Base-by-base conservation (phyloP, 2,888 invertebrate species). In the Dioctria rufipes region DNA sequence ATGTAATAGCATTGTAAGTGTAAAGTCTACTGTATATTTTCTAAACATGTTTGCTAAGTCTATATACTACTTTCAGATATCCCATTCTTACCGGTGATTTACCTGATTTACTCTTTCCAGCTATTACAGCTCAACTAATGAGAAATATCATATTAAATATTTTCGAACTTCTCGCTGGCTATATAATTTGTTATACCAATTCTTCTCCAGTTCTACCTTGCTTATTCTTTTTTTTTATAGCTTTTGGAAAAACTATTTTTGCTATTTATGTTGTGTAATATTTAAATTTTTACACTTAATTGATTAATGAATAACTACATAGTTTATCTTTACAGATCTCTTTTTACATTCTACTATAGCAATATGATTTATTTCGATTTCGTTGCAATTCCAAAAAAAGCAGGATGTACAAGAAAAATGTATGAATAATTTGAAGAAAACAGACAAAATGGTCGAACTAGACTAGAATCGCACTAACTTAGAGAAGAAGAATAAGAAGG, bases 1-100 rank as follows among this genome's bases (percentile, higher is more conserved):
- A 87, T 65, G 84, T 88, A 5, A 84, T 87, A 65, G 88, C 89
- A 13, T 84, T 88, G 88, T 88, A 81, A 86, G 88, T 85, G 6
- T 51, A 13, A n/a, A 43, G 25, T 63, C 40, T 39, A 6, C 37
- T 43, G 40, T 40, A 39, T 65, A 65, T 40, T n/a, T 60, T 13
- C 60, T n/a, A 3, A 9, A 51, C n/a, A 49, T 9, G 43, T 11
- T 46, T 69, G 11, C 2, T 25, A 25, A 25, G 25, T 25, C 25
- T 25, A 25, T 25, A 25, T 25, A 25, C 25, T 67, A 0, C 8
- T 73, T 73, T 60, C 43, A 88, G 88, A 6, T 88, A 86, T 84
- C 89, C 88, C 0, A 86, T 88, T 61, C 81, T 89, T 63, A 85
- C 86, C 5, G 84, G 86, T 40, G 85, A 86, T 0, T 83, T 86